Percentiles rank a stretch among this genome's conserved stretches.
phyloP scores from a whole-genome alignment of 2,113 vertebrate species.

The Jacana jacana region DNA sequence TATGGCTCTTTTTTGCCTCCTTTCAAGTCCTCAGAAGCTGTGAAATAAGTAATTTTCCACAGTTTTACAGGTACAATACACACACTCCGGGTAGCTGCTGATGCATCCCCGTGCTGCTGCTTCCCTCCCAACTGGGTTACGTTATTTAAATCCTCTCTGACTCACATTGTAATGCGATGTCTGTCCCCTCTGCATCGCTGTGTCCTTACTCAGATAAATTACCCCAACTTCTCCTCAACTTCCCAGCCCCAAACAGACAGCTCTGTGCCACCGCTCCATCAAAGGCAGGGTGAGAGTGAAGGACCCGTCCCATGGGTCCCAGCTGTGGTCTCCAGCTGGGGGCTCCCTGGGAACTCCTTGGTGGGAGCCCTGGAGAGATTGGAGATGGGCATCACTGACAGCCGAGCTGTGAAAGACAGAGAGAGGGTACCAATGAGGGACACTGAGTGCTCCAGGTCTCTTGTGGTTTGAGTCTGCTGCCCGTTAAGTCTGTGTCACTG shows the following conservation, averaged over 20 bases:
- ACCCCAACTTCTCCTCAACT: not conserved
- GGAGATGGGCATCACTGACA: not conserved
- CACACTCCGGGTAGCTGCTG: not conserved
- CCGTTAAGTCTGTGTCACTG: no score
- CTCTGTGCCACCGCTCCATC: not conserved
- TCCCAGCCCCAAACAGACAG: not conserved
- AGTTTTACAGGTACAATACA: not conserved
- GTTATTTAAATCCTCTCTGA: not conserved
- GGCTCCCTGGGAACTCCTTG: not conserved
- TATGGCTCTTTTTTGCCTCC: not conserved
- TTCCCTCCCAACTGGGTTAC: not conserved
- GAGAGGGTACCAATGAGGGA: not conserved
- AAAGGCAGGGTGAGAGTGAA: not conserved
- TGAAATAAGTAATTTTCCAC: not conserved
- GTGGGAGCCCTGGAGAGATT: not conserved
- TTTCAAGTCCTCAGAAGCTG: not conserved
- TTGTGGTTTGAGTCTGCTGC: not conserved
- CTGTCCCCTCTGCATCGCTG: not conserved
- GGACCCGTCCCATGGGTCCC: not conserved
- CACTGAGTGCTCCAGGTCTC: not conserved
- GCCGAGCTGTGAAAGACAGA: accelerated
- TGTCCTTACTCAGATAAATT: not conserved
- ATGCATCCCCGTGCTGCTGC: not conserved
- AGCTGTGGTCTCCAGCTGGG: not conserved
- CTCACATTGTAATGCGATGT: not conserved